Conservation (phyloP, 2,797 vertebrate species). For the Petrocephalus sullivani region DNA sequence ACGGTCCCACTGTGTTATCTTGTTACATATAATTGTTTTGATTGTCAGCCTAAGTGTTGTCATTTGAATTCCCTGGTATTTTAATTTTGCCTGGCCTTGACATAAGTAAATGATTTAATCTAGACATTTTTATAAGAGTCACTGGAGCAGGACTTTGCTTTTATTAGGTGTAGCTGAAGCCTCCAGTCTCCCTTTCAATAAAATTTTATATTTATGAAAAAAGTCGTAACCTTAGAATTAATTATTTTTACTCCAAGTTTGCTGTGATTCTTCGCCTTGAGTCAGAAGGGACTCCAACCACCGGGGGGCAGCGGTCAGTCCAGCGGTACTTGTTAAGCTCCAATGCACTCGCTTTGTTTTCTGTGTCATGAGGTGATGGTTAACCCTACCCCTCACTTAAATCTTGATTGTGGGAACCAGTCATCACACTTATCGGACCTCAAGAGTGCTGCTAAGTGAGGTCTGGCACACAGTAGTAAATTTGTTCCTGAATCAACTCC, state of each 20-base stretch:
- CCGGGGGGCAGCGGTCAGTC: neutral
- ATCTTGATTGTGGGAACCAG: neutral
- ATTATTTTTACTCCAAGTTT: neutral
- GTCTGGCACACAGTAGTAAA: neutral
- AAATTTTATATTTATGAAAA: neutral
- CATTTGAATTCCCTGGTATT: neutral
- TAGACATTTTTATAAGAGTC: slow-evolving; percentile 5
- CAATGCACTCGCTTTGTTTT: neutral
- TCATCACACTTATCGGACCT: neutral
- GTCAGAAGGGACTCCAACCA: neutral
- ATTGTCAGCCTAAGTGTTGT: slow-evolving; percentile 1
- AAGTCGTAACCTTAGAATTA: neutral
- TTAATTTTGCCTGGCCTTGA: neutral
- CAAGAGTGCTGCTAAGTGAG: neutral
- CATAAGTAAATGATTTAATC: slow-evolving; percentile 11
- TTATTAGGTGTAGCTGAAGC: neutral
- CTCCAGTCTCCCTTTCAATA: neutral
- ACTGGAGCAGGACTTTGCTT: neutral
- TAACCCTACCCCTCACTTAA: neutral
- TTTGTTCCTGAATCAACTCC: slow-evolving; percentile 7
- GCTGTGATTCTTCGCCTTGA: neutral
- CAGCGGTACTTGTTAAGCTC: neutral
- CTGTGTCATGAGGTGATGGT: neutral
- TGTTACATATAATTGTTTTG: slow-evolving; percentile 7
- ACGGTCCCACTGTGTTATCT: slow-evolving; percentile 11